Evolutionary conservation across 2,797 vertebrate genomes (phyloP).

Genomic region (Oreochromis mossambicus): DNA sequence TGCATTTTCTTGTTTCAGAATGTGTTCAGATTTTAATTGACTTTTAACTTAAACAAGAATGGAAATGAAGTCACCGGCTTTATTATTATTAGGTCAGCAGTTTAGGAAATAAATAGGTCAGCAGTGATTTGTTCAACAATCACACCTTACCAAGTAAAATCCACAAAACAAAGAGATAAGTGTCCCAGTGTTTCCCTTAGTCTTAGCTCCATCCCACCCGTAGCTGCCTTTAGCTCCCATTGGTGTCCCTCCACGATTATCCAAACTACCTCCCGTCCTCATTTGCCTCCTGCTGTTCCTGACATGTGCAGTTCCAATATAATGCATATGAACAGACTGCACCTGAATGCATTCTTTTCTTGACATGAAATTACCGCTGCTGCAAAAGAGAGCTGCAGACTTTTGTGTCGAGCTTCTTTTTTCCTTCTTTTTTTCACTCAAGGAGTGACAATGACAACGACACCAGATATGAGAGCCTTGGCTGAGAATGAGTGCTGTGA

Average conservation of each 20-base stretch:
- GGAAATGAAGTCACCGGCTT: not conserved
- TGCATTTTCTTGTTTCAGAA: not conserved
- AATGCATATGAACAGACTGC: conserved; percentile 3
- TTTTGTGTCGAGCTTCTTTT: conserved; percentile 4
- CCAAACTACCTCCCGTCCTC: not conserved
- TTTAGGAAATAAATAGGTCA: not conserved
- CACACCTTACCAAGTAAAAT: not conserved
- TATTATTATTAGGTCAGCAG: not conserved
- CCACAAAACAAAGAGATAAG: not conserved
- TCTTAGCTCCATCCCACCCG: not conserved
- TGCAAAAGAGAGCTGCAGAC: conserved; percentile 1
- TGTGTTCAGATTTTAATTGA: not conserved
- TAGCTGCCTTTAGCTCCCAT: not conserved
- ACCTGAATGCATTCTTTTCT: not conserved
- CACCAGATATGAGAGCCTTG: conserved; percentile 14
- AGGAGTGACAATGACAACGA: conserved; percentile 25
- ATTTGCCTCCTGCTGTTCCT: not conserved
- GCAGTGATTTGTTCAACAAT: not conserved
- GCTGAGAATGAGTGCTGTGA: conserved; percentile 19
- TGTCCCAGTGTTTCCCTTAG: not conserved
- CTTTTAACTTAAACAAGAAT: not conserved
- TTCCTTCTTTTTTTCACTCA: not conserved
- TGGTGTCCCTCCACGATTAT: not conserved
- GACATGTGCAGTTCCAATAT: not conserved
- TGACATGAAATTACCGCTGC: conserved; percentile 3